phyloP scores from a whole-genome alignment of 2,113 vertebrate species.

The Neoarius graeffei region DNA sequence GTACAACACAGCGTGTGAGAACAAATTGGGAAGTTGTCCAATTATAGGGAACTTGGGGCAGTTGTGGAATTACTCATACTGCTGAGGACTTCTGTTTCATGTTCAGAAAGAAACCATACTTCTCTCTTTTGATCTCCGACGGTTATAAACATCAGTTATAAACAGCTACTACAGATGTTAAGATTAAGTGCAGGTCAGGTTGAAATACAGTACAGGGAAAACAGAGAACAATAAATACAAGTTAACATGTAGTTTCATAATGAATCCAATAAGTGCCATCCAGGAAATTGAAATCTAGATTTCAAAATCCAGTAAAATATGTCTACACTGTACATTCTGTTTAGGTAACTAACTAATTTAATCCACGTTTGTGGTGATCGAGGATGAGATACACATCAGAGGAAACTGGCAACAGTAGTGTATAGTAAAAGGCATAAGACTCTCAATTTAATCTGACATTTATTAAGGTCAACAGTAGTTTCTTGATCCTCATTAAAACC shows the following conservation, averaged over 20 bases:
- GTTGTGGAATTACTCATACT: slow-evolving; percentile 29
- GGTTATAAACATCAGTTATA: slow-evolving; percentile 1
- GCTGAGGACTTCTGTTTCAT: slow-evolving; percentile 25
- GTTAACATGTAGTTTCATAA: not conserved
- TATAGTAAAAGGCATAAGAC: not conserved
- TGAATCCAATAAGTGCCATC: not conserved
- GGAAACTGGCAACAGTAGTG: not conserved
- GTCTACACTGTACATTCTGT: not conserved
- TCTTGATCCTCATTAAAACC: not conserved
- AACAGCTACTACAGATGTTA: slow-evolving; percentile 14
- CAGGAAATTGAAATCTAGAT: not conserved
- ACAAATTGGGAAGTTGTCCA: slow-evolving; percentile 36
- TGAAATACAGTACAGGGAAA: not conserved
- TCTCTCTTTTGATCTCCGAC: slow-evolving; percentile 24
- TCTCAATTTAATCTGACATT: slow-evolving; percentile 33
- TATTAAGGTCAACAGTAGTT: slow-evolving; percentile 28
- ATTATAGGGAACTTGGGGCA: slow-evolving; percentile 27
- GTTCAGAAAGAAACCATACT: slow-evolving; percentile 17
- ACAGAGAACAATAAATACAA: not conserved
- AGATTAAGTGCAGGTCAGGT: not conserved
- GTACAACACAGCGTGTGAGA: not conserved
- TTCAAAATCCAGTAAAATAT: not conserved
- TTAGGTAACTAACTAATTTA: not conserved
- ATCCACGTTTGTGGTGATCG: not conserved
- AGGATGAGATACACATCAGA: not conserved